Conservation (phyloP, 1,140 invertebrate genomes). For the Oedothorax gibbosus region DNA sequence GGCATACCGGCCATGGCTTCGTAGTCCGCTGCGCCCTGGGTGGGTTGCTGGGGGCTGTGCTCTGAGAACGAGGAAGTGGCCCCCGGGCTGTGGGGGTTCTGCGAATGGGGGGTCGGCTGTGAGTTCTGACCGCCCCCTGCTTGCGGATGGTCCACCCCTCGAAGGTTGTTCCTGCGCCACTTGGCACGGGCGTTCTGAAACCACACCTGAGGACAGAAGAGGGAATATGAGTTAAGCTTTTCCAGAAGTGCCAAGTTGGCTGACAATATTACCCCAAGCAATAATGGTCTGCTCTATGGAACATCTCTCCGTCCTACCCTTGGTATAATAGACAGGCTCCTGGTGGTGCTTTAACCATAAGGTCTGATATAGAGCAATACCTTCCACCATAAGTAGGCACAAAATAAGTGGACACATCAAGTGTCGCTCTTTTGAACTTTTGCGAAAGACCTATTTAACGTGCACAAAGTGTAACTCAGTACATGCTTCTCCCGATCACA, state of each 20-base stretch:
- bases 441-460: too few relatives aligned
- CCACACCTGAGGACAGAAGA: slow-evolving; percentile 85
- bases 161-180: slow-evolving; percentile 92
- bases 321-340: too few relatives aligned
- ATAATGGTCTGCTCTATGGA: too few relatives aligned
- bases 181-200: slow-evolving; percentile 99
- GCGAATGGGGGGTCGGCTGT: slow-evolving; percentile 19
- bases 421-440: too few relatives aligned
- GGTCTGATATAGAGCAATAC: too few relatives aligned
- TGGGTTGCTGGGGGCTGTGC: slow-evolving; percentile 53
- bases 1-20: background rate
- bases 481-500: too few relatives aligned
- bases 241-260: background rate
- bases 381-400: too few relatives aligned
- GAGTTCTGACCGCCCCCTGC: slow-evolving; percentile 40
- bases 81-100: slow-evolving; percentile 51
- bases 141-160: slow-evolving; percentile 76
- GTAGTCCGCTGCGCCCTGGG: slow-evolving; percentile 23
- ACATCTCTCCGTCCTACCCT: too few relatives aligned
- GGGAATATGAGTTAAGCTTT: background rate
- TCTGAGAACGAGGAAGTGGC: slow-evolving; percentile 63
- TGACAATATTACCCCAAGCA: too few relatives aligned
- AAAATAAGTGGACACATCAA: too few relatives aligned
- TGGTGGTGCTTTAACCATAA: too few relatives aligned
- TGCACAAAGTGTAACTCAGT: too few relatives aligned